These are phyloP conservation scores for Eira barbara DNA, from an alignment of 2,113 vertebrate species.

Conservation along the genomic window DNA sequence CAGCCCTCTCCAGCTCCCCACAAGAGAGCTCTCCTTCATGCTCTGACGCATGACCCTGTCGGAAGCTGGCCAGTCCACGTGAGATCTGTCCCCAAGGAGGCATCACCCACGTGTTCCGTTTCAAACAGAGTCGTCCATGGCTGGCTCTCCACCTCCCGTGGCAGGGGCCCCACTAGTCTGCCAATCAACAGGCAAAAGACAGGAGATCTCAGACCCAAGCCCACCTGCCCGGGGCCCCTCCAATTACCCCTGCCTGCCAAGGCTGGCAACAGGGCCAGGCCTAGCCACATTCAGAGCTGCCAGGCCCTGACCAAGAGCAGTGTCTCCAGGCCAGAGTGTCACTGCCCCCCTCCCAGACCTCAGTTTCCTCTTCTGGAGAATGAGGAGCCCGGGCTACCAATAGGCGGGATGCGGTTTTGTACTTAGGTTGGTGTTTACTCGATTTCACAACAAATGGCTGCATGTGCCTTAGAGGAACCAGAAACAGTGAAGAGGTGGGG, in stretches of 20 bases:
- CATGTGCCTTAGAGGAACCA: background rate
- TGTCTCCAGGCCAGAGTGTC: background rate
- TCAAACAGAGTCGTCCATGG: rapidly evolving
- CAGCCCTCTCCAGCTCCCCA: background rate
- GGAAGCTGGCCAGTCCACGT: background rate
- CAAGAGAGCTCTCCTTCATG: background rate
- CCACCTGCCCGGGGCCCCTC: background rate
- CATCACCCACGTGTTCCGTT: too few relatives aligned
- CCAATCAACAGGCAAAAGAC: rapidly evolving
- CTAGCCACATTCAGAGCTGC: background rate
- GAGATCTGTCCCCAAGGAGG: background rate
- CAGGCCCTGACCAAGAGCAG: background rate
- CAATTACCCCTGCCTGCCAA: background rate
- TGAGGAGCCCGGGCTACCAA: background rate
- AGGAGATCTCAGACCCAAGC: too few relatives aligned
- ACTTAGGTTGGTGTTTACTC: background rate
- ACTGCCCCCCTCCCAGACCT: background rate
- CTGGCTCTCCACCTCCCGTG: background rate
- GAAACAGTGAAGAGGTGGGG: background rate
- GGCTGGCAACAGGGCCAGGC: background rate
- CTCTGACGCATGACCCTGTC: background rate
- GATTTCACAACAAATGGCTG: background rate
- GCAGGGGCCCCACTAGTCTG: background rate
- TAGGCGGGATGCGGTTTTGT: background rate
- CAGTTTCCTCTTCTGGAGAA: background rate